Evolutionary conservation across 2,797 vertebrate species (phyloP).

Genomic region (Rachycentron canadum): DNA sequence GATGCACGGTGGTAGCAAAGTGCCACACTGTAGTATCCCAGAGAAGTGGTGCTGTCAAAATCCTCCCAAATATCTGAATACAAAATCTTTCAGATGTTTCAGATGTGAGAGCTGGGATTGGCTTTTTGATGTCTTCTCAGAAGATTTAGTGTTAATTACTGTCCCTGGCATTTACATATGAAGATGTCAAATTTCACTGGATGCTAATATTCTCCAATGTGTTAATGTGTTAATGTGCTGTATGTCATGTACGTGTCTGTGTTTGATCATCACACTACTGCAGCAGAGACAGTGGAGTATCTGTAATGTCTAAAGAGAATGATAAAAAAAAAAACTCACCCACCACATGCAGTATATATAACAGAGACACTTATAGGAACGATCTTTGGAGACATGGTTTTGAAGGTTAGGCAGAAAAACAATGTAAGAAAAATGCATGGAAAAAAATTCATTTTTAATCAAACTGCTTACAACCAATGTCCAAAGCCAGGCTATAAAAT

Average conservation of each 20-base stretch:
- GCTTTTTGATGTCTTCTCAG: conserved; percentile 2
- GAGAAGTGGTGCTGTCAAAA: neutral
- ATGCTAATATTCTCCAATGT: conserved; percentile 10
- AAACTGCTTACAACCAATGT: neutral
- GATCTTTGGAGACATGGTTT: no score
- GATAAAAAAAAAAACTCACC: neutral
- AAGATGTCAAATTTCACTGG: neutral
- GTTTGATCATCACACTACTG: conserved; percentile 37
- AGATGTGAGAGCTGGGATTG: neutral
- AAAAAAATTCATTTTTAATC: neutral
- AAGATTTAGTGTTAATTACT: conserved; percentile 7
- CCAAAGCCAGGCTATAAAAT: neutral
- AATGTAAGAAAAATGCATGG: neutral
- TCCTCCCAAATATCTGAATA: conserved; percentile 10
- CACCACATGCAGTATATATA: neutral
- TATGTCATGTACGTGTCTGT: neutral
- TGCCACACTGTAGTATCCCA: neutral
- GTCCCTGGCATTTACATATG: conserved; percentile 14
- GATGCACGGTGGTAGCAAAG: conserved; percentile 3
- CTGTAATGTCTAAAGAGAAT: conserved; percentile 22
- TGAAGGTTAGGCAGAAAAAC: neutral
- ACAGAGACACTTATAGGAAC: neutral
- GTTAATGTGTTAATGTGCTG: conserved; percentile 15
- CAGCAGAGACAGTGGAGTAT: conserved; percentile 15
- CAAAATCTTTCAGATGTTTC: neutral